Percentiles rank a stretch among this genome's conserved stretches.
phyloP scores from a whole-genome alignment of 2,113 vertebrate genomes.

The Strix uralensis region DNA sequence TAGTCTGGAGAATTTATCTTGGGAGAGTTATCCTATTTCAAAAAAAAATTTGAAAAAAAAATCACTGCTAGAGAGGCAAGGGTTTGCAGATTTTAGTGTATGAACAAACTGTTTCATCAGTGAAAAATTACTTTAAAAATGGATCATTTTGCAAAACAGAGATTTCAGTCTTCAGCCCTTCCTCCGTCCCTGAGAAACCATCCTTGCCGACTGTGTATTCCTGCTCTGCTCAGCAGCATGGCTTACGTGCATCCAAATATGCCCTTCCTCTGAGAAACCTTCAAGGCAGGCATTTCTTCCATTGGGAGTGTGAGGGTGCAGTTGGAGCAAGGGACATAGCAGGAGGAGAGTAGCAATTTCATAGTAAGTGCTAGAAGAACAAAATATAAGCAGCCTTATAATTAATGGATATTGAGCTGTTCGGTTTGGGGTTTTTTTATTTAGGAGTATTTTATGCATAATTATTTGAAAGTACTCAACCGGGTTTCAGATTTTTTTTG shows the following conservation, averaged over 20 bases:
- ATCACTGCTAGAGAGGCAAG: neutral
- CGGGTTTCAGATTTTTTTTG: neutral
- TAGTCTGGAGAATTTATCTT: neutral
- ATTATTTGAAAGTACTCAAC: neutral
- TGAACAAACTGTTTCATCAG: neutral
- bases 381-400: neutral
- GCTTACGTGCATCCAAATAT: neutral
- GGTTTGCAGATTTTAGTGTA: neutral
- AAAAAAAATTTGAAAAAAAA: neutral
- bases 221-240: accelerated
- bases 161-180: neutral
- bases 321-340: neutral
- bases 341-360: neutral
- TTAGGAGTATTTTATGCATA: neutral
- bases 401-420: neutral
- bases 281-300: accelerated
- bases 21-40: neutral
- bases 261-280: neutral
- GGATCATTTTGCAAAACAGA: neutral
- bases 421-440: neutral
- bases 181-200: neutral
- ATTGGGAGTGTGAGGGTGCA: neutral
- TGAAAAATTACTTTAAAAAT: neutral
- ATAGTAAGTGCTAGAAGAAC: neutral
- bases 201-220: neutral